phyloP scores from a whole-genome alignment of 1,140 invertebrate genomes.

The Heterodera carotae region DNA sequence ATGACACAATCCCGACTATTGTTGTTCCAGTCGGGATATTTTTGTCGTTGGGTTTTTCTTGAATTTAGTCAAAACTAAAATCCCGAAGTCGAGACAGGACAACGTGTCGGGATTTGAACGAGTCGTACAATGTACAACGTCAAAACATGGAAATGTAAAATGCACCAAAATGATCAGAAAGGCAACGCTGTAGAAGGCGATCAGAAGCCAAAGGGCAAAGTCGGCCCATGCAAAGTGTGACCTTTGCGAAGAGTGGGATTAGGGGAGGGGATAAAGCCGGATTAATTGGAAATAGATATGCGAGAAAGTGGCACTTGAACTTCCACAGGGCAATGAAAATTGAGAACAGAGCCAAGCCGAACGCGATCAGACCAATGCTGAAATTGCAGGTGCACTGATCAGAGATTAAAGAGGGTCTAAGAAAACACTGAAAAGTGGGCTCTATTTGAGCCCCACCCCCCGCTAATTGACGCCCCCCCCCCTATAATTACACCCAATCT shows the following conservation, averaged over 20 bases:
- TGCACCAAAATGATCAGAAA: slow-evolving; percentile 33
- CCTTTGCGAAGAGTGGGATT: neutral
- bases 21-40: too few relatives aligned
- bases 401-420: neutral
- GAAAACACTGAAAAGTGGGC: too few relatives aligned
- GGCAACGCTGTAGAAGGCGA: slow-evolving; percentile 7
- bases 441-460: too few relatives aligned
- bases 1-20: too few relatives aligned
- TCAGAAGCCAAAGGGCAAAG: slow-evolving; percentile 27
- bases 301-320: slow-evolving; percentile 15
- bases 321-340: slow-evolving; percentile 34
- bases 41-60: too few relatives aligned
- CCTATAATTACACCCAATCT: too few relatives aligned
- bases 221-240: slow-evolving; percentile 19
- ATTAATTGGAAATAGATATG: neutral
- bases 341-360: neutral
- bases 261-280: neutral
- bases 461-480: too few relatives aligned
- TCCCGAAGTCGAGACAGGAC: too few relatives aligned
- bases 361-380: slow-evolving; percentile 21
- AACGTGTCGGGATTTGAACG: too few relatives aligned
- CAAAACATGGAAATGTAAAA: too few relatives aligned
- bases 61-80: too few relatives aligned
- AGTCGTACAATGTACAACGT: too few relatives aligned
- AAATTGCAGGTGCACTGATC: neutral